A percentile compares a stretch with the other conserved stretches of the same genome.
These are phyloP conservation scores for Ovibos moschatus DNA, from an alignment of 2,113 vertebrate genomes.

Conservation along the genomic window DNA sequence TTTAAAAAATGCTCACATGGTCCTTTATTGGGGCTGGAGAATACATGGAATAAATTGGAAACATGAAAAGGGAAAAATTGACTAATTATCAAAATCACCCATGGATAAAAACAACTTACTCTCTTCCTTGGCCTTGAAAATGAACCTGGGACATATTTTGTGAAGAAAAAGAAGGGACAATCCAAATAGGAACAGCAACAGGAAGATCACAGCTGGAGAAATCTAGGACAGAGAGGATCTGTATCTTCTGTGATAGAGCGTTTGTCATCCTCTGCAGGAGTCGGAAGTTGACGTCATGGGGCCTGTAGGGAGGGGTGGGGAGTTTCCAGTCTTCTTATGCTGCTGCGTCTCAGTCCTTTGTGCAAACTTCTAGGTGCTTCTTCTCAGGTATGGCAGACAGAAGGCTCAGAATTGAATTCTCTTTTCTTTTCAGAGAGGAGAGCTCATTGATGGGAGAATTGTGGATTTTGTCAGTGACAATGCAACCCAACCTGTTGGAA, in stretches of 20 bases:
- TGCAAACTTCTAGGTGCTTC: neutral
- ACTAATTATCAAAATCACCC: neutral
- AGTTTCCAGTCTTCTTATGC: accelerated
- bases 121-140: neutral
- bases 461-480: neutral
- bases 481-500: neutral
- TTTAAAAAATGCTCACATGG: neutral
- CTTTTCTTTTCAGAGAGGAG: neutral
- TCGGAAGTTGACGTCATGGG: accelerated
- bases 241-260: neutral
- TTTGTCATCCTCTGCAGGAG: accelerated
- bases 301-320: neutral
- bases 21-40: neutral
- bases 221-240: neutral
- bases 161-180: neutral
- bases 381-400: neutral
- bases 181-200: neutral
- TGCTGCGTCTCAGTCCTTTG: neutral
- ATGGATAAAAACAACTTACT: neutral
- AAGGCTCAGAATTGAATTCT: neutral
- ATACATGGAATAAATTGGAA: neutral
- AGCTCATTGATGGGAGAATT: neutral
- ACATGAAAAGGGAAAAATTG: neutral
- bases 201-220: neutral
- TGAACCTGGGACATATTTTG: neutral